These are phyloP conservation scores for Polypedilum vanderplanki DNA, from an alignment of 1,140 invertebrate genomes.

Conservation along the genomic window DNA sequence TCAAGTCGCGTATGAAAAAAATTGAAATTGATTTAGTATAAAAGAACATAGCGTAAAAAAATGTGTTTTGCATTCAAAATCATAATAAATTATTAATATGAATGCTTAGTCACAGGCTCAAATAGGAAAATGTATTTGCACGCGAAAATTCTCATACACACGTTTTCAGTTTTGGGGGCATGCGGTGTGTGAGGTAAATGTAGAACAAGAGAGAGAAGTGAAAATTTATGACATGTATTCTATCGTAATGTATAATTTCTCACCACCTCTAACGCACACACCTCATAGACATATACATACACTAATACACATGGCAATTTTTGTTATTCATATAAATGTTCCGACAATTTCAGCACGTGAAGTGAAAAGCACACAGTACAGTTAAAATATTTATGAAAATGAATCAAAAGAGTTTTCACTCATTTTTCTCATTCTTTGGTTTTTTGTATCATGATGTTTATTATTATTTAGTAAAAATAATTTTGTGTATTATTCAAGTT, in stretches of 20 bases:
- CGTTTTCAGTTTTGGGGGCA: background rate
- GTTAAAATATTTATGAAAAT: background rate
- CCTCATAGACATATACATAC: background rate
- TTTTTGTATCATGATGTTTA: background rate
- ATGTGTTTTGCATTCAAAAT: too few species aligned
- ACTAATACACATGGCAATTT: background rate
- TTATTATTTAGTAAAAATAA: too few species aligned
- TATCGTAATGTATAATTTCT: background rate
- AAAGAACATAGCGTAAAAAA: too few species aligned
- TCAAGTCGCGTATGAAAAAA: too few species aligned
- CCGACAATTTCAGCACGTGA: background rate
- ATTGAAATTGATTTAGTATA: too few species aligned
- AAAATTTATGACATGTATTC: conserved; percentile 2
- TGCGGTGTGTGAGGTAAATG: background rate
- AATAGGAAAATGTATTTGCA: background rate
- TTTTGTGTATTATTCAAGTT: too few species aligned
- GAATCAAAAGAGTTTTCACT: background rate
- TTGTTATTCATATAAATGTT: background rate
- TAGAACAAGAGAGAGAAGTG: background rate
- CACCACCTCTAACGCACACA: background rate
- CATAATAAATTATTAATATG: too few species aligned
- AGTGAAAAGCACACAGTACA: background rate
- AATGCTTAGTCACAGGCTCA: too few species aligned
- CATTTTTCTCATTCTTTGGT: background rate
- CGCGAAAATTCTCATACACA: background rate